Base-by-base conservation (phyloP, 2,888 invertebrate genomes). In the Pasiphila rectangulata region DNA sequence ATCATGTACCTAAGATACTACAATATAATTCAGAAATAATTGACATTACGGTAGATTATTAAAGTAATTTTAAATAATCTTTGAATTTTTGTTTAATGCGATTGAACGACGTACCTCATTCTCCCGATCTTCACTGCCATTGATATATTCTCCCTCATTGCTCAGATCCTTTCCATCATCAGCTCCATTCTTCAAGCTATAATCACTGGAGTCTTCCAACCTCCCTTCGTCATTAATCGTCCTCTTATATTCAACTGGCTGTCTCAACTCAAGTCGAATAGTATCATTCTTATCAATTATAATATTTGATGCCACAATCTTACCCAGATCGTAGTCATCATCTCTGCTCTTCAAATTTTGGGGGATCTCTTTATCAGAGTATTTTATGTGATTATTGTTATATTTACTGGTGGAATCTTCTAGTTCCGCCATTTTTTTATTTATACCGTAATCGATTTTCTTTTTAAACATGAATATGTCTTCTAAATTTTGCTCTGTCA, bases 391-490 rank as follows among this genome's bases (percentile, higher is more conserved):
- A 40, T 79, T 81, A 43, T 82, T 80, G 29, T 79, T 76, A 61
- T 69, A 54, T 69, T 71, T 5, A 6, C 10, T 30, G 4, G 27
- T 13, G 6, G 20, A 4, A 51, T 59, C 32, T 16, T 35, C 39
- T 38, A 27, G 7, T 9, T 39, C 54, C 4, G 51, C 29, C 16
- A 43, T 27, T 43, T 56, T 56, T 38, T 69, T 63, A 23, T 43
- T 58, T 3, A 60, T 58, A 24, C 63, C 61, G 36, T 64, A 69
- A 23, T 77, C 76, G 17, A 67, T 56, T 69, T 79, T 83, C 49
- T 79, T 83, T 38, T 69, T 67, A 44, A 75, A 72, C 50, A 75
- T 76, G 51, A 85, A 80, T 50, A 85, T 82, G 54, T 84, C 79
- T 4, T 84, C 79, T 34, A 81, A 55, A 48, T 76, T 77, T 51